Evolutionary conservation across 2,888 invertebrate species (phyloP).

Genomic region (Laspeyria flexula): DNA sequence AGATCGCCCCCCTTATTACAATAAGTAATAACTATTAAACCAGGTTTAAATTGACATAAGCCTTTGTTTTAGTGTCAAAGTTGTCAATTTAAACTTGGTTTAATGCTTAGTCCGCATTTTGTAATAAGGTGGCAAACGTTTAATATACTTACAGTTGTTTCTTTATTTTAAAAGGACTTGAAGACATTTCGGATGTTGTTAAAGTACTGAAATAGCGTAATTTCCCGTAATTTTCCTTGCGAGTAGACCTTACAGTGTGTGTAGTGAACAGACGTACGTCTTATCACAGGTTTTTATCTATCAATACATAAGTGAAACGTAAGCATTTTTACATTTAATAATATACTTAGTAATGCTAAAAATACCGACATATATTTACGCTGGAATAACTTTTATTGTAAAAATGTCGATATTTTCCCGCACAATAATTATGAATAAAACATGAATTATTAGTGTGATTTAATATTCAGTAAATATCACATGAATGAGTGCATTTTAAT

Average conservation of each 20-base stretch:
- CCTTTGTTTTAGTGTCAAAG: too few relatives aligned
- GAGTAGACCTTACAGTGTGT: slow-evolving; percentile 41
- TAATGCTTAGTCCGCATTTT: too few relatives aligned
- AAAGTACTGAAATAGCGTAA: too few relatives aligned
- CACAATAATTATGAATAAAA: slow-evolving; percentile 34
- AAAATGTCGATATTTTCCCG: slow-evolving; percentile 1
- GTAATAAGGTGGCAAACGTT: too few relatives aligned
- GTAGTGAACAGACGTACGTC: slow-evolving; percentile 49
- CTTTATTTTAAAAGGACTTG: too few relatives aligned
- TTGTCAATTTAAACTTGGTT: too few relatives aligned
- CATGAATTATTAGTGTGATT: slow-evolving; percentile 57
- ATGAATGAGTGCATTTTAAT: slow-evolving; percentile 76
- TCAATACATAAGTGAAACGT: slow-evolving; percentile 47
- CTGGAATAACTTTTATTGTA: neutral
- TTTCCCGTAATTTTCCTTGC: slow-evolving; percentile 39
- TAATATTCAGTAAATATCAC: slow-evolving; percentile 73
- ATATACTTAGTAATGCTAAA: slow-evolving; percentile 11
- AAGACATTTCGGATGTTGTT: too few relatives aligned
- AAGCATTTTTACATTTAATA: slow-evolving; percentile 46
- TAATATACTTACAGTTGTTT: too few relatives aligned
- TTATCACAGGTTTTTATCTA: slow-evolving; percentile 70
- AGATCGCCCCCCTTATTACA: too few relatives aligned
- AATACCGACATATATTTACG: slow-evolving; percentile 3
- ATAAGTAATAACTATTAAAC: too few relatives aligned
- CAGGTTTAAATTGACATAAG: too few relatives aligned